Base-by-base conservation (phyloP, 2,888 invertebrate genomes). In the Pterostichus niger region DNA sequence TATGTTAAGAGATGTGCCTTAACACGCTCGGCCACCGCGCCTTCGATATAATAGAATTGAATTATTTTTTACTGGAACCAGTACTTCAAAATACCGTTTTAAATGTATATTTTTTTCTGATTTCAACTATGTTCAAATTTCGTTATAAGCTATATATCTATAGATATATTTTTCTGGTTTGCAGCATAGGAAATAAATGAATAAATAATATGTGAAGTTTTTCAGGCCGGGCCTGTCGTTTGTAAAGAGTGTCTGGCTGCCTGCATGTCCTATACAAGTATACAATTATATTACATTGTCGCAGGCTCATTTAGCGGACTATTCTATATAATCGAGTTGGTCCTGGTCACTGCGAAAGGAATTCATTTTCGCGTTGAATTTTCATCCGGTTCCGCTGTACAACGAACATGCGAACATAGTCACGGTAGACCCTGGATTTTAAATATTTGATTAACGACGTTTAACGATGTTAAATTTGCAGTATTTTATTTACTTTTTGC, bases 311-410 rank as follows among this genome's bases (percentile, higher is more conserved):
- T 78, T 78, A 13, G 73, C 40, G 54, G 31, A 59, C 40, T 59
- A 78, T 78, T 78, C 77, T 78, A 78, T 78, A 78, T 78, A 78
- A 78, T 78, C 56, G 77, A 78, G 59, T 78, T 78, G 54, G 56
- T 17, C 33, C 40, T 52, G 73, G 73, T 13, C 13, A 46, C 46
- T 13, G 77, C 49, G 17, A 78, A 78, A 78, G 77, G 77, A 78
- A 78, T 78, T 78, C 54, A 78, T 78, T 59, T 77, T 35, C 31
- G 17, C 24, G 11, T 59, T 78, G 56, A 59, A 78, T 78, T 78
- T 78, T 13, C 77, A 78, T 78, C 59, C 54, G 54, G 10, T 73
- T 73, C 73, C 73, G 44, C 40, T 24, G 24, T 24, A 24, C 24
- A 24, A 24, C 3, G 24, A 24, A 46, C 73, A 73, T 44, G 40